phyloP scores from a whole-genome alignment of 2,797 vertebrate species.

The Poliocrania exsul region DNA sequence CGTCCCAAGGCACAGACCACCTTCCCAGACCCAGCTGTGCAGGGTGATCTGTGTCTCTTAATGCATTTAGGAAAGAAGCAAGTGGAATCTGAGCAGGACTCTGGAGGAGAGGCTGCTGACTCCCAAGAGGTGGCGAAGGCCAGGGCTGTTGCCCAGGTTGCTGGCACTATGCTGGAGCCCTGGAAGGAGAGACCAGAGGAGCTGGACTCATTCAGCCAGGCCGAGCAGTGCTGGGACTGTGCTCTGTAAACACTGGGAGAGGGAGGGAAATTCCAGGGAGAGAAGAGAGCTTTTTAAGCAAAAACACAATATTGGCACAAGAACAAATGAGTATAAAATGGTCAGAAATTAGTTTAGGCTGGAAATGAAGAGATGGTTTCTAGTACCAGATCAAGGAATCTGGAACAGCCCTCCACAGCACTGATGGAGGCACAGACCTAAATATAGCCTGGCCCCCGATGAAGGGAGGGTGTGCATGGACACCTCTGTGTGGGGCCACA shows the following conservation, averaged over 20 bases:
- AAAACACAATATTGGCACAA: constrained; percentile 57
- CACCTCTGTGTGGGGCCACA: background rate
- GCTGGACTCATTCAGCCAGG: background rate
- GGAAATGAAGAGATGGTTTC: constrained; percentile 34
- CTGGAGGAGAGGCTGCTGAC: background rate
- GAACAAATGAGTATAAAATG: constrained; percentile 52
- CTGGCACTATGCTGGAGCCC: background rate
- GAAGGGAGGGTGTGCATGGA: background rate
- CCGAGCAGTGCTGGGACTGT: background rate
- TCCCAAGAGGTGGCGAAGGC: background rate
- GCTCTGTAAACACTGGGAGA: constrained; percentile 31
- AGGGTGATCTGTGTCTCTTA: background rate
- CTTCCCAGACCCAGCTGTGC: background rate
- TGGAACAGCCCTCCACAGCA: constrained; percentile 2
- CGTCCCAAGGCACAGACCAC: background rate
- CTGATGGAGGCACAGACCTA: constrained; percentile 12
- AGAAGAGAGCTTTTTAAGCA: constrained; percentile 40
- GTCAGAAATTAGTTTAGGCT: constrained; percentile 64
- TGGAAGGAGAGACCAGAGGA: background rate
- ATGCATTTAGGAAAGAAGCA: background rate
- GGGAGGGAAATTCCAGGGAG: constrained; percentile 33
- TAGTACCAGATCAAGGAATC: constrained; percentile 43
- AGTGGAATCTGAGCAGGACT: background rate
- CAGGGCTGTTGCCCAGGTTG: background rate
- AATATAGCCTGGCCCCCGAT: constrained; percentile 21